Conservation (phyloP, 2,888 invertebrate genomes). For the Cantharis lateralis region DNA sequence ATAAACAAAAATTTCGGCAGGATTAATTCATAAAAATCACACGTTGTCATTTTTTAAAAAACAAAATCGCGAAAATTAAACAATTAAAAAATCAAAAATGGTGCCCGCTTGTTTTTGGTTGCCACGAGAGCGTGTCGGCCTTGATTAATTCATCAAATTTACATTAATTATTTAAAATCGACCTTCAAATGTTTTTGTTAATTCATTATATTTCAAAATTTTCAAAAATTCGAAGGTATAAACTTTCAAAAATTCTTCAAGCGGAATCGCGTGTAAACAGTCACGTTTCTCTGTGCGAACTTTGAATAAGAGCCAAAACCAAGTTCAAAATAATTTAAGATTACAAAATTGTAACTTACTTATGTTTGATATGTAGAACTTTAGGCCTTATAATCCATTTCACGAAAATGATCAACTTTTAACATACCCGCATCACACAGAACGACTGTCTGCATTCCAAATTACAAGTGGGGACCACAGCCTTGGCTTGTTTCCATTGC, state of each 20-base stretch:
- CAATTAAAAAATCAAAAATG: not conserved
- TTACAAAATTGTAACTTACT: not conserved
- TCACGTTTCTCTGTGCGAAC: not conserved
- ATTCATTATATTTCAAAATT: not conserved
- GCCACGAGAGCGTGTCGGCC: not conserved
- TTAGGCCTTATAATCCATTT: not conserved
- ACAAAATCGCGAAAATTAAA: not conserved
- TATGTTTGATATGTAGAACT: not conserved
- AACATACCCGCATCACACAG: not conserved
- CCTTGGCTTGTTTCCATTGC: slow-evolving; percentile 30
- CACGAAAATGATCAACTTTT: not conserved
- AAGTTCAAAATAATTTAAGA: not conserved
- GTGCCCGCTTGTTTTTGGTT: not conserved
- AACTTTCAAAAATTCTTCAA: not conserved
- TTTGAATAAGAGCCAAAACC: not conserved
- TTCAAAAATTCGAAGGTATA: not conserved
- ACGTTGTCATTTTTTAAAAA: not conserved
- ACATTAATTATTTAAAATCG: not conserved
- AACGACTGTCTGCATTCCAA: slow-evolving; percentile 20
- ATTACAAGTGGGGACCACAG: slow-evolving; percentile 19
- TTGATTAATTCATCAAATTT: not conserved
- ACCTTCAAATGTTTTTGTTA: not conserved
- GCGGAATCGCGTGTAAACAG: not conserved
- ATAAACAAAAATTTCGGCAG: no score
- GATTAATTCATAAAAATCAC: not conserved